Conservation (phyloP, 2,113 vertebrate species). For the Alouatta palliata region DNA sequence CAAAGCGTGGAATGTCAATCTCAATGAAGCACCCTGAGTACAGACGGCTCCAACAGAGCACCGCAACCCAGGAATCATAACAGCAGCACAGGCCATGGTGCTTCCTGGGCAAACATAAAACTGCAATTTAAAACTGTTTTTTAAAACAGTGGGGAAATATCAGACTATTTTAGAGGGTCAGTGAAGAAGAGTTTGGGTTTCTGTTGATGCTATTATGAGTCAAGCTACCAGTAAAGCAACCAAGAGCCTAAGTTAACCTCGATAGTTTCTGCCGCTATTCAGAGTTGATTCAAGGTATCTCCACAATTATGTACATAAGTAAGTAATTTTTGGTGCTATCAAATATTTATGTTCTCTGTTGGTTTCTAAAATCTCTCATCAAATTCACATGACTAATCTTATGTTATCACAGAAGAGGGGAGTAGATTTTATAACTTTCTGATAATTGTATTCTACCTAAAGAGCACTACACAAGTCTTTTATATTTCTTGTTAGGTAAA, state of each 20-base stretch:
- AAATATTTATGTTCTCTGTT: not conserved
- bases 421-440: not conserved
- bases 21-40: not conserved
- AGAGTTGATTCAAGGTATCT: not conserved
- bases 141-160: not conserved
- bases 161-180: not conserved
- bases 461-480: not conserved
- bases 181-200: not conserved
- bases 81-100: constrained; percentile 63
- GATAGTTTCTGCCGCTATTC: not conserved
- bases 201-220: not conserved
- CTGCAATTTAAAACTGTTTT: constrained; percentile 14
- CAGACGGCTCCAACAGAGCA: constrained; percentile 78
- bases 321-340: not conserved
- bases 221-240: not conserved
- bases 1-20: constrained; percentile 63
- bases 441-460: not conserved
- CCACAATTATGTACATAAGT: not conserved
- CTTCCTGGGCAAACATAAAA: constrained; percentile 48
- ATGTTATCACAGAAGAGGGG: not conserved
- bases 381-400: not conserved
- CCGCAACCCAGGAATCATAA: constrained; percentile 68
- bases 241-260: not conserved
- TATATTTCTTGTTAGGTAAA: not conserved
- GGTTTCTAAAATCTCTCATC: constrained; percentile 13